These are phyloP conservation scores for Meghimatium bilineatum DNA, from an alignment of 2,888 invertebrate species.

Conservation along the genomic window DNA sequence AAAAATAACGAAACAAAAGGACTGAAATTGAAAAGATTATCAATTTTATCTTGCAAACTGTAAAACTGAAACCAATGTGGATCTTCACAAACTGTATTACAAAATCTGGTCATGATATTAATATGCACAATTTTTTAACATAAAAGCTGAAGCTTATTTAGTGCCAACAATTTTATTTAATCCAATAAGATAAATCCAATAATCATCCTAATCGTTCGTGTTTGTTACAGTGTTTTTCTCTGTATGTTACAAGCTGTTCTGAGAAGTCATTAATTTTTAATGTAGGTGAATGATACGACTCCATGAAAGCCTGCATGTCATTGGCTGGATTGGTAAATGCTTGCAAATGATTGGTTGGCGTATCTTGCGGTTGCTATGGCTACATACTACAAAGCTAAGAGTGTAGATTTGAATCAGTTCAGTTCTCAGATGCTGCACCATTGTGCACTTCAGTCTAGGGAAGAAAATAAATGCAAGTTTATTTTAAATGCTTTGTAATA, in stretches of 20 bases:
- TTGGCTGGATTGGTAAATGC: slow-evolving; percentile 36
- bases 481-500: no score
- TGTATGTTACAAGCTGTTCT: not conserved
- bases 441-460: slow-evolving; percentile 36
- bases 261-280: not conserved
- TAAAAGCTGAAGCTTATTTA: no score
- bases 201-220: no score
- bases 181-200: not conserved
- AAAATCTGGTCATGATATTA: no score
- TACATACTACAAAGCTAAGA: slow-evolving; percentile 13
- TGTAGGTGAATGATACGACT: not conserved
- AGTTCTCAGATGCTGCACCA: slow-evolving; percentile 36
- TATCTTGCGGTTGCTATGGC: slow-evolving; percentile 33
- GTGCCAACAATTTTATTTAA: not conserved
- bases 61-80: no score
- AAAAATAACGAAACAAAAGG: slow-evolving; percentile 23
- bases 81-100: no score
- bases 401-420: slow-evolving; percentile 3
- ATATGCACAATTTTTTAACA: no score
- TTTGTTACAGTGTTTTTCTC: not conserved
- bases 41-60: not conserved
- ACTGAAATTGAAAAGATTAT: slow-evolving; percentile 7
- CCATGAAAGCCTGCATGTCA: slow-evolving; percentile 35
- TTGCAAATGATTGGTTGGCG: slow-evolving; percentile 22
- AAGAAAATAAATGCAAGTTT: no score